Percentiles rank a stretch among this genome's conserved stretches.
Evolutionary conservation across 2,113 vertebrate genomes (phyloP).

Genomic region (Corythornis madagascariensis): DNA sequence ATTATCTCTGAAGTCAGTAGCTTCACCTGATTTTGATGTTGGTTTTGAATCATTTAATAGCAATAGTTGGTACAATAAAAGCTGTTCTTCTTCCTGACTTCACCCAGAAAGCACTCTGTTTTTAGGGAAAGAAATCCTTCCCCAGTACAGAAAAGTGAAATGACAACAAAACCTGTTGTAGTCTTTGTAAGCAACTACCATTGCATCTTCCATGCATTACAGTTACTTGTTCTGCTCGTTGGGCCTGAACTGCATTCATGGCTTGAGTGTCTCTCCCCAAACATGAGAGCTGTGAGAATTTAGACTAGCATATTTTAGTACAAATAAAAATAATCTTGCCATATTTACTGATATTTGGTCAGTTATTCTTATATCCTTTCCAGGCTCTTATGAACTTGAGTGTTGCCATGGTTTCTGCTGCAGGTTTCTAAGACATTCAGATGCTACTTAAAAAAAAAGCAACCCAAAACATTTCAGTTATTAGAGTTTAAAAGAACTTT

Average conservation of each 20-base stretch:
- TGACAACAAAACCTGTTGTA: not conserved
- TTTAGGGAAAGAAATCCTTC: not conserved
- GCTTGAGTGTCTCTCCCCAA: not conserved
- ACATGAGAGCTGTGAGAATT: not conserved
- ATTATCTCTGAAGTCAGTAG: not conserved
- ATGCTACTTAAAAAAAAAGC: not conserved
- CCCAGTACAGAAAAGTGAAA: not conserved
- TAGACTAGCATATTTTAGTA: not conserved
- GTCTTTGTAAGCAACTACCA: not conserved
- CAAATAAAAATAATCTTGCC: not conserved
- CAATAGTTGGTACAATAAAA: not conserved
- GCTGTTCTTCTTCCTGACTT: not conserved
- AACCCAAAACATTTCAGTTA: not conserved
- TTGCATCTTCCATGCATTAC: not conserved
- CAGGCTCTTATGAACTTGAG: not conserved
- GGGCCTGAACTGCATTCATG: not conserved
- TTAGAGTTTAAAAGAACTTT: not conserved
- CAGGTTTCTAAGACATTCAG: not conserved
- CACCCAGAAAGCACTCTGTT: not conserved
- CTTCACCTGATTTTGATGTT: not conserved
- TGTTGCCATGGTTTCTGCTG: conserved; percentile 1
- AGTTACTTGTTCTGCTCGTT: not conserved
- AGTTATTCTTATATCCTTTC: not conserved
- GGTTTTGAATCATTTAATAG: not conserved
- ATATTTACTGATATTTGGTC: not conserved